Evolutionary conservation across 1,140 invertebrate species (phyloP).

Genomic region (Bemisia tabaci): DNA sequence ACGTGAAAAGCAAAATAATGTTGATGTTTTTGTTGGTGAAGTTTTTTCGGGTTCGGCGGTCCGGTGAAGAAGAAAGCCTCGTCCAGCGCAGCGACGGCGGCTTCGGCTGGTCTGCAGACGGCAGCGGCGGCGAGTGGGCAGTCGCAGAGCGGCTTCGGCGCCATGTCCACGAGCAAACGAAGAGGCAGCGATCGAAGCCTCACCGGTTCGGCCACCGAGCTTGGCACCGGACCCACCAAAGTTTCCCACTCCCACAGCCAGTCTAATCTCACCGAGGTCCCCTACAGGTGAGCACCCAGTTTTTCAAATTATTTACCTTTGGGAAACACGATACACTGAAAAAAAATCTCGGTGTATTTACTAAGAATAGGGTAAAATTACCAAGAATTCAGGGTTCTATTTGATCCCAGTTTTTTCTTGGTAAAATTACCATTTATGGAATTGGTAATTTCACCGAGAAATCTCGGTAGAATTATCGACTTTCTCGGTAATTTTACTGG

Average conservation of each 20-base stretch:
- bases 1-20: no score
- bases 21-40: no score
- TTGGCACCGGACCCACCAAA: conserved; percentile 44
- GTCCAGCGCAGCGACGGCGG: conserved; percentile 39
- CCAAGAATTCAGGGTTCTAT: no score
- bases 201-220: conserved; percentile 63
- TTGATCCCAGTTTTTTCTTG: no score
- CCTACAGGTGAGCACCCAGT: conserved; percentile 46
- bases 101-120: conserved; percentile 10
- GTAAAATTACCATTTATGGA: no score
- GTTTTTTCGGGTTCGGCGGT: conserved; percentile 53
- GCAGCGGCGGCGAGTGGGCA: conserved; percentile 47
- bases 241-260: conserved; percentile 66
- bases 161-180: conserved; percentile 34
- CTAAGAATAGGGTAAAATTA: no score
- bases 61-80: conserved; percentile 69
- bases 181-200: conserved; percentile 66
- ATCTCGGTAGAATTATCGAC: no score
- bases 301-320: neutral
- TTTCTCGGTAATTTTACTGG: no score
- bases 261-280: conserved; percentile 63
- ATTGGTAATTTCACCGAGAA: no score
- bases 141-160: conserved; percentile 26
- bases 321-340: neutral
- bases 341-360: no score